Base-by-base conservation (phyloP, 2,797 vertebrate species). In the Pangasius mekongensis region DNA sequence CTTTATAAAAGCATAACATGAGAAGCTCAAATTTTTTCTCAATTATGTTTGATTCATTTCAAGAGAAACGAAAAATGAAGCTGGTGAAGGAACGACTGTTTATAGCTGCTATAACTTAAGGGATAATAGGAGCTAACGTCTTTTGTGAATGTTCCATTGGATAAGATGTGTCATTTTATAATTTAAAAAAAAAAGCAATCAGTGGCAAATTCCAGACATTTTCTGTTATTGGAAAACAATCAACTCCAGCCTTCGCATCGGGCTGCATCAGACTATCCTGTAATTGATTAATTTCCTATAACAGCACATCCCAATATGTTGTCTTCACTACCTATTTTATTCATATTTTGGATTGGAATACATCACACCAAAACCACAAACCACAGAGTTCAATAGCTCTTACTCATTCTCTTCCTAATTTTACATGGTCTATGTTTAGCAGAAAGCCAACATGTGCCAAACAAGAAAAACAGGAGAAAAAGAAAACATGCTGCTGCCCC, bases 361-460 rank as follows among this genome's bases (percentile, higher is more conserved):
- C 85, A 67, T 67, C 33, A 71, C 43, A 54, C 39, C 24, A 60
- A 49, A 33, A 69, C n/a, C 27, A 87, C 24, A 60, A 62, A 27
- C 33, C 83, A 69, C 47, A 81, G 24, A 81, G 22, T 10, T 81
- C 62, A 67, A 39, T 39, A 67, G 39, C 7, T 36, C 43, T 47
- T 56, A 67, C 58, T 77, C 30, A 66, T 76, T 67, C 9, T 58
- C 10, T 30, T 83, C 24, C 84, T 83, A 81, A 89, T 87, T 88
- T 89, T 89, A 89, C 82, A 60, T 88, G 87, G 83, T 30, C 84
- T 83, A 47, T 69, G 54, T 85, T 87, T 33, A 74, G 87, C 86
- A 85, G 76, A 80, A 86, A 84, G 27, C 64, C 87, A 85, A 62
- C 69, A 66, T 90, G 85, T 88, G 87, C 86, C 83, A 71, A 80